phyloP scores from a whole-genome alignment of 2,113 vertebrate genomes.

The Coturnix japonica region DNA sequence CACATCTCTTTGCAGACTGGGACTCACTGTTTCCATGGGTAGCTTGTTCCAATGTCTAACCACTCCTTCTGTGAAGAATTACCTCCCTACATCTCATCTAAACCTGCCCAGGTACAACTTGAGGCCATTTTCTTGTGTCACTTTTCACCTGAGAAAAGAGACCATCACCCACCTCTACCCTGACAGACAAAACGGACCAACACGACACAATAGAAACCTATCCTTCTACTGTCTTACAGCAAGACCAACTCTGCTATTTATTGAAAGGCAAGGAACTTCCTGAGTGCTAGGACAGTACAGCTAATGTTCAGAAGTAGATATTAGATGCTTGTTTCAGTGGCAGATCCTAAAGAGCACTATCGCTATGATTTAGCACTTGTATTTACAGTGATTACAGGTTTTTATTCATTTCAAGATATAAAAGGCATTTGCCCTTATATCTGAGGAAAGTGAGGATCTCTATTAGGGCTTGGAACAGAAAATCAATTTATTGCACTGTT shows the following conservation, averaged over 20 bases:
- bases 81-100: background rate
- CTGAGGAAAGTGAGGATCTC: background rate
- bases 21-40: no score
- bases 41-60: background rate
- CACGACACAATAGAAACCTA: no score
- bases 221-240: background rate
- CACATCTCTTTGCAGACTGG: background rate
- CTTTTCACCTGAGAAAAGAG: background rate
- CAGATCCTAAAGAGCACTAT: background rate
- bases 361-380: background rate
- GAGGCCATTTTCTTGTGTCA: background rate
- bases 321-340: background rate
- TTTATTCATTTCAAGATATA: background rate
- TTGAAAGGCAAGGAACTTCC: background rate
- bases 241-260: background rate
- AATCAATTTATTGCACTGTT: background rate
- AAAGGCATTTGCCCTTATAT: background rate
- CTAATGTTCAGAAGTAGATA: background rate
- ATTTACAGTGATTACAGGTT: background rate
- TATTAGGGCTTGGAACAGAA: no score
- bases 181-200: background rate
- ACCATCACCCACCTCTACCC: background rate
- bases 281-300: background rate
- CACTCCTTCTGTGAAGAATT: background rate
- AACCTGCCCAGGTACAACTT: background rate